A percentile compares a stretch with the other conserved stretches of the same genome.
Conservation (phyloP, 2,888 invertebrate species). For the Maniola hyperantus region DNA sequence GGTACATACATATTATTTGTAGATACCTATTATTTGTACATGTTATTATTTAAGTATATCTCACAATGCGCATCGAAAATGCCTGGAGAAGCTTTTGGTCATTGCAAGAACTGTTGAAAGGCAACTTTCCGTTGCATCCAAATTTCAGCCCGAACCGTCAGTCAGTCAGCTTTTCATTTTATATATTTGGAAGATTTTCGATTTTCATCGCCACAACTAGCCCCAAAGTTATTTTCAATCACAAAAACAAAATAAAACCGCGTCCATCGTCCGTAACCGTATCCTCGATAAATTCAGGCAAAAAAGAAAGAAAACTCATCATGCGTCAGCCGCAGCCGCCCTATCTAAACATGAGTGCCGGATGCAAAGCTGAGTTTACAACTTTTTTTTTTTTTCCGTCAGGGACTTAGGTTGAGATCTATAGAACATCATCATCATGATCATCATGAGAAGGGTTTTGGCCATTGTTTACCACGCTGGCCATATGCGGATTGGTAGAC, state of each 20-base stretch:
- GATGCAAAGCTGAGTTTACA: not conserved
- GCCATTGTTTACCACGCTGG: no score
- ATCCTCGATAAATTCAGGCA: not conserved
- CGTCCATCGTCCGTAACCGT: not conserved
- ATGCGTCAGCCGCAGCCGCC: not conserved
- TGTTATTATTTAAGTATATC: no score
- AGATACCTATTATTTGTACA: no score
- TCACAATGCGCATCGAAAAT: no score
- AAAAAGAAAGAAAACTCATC: conserved; percentile 5
- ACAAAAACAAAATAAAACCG: not conserved
- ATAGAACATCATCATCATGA: not conserved
- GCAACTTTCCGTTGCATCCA: no score
- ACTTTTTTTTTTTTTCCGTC: not conserved
- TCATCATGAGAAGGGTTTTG: no score
- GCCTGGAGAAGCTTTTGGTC: no score
- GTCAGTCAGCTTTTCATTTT: no score
- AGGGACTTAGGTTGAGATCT: not conserved
- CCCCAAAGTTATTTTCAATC: not conserved
- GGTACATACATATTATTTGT: no score
- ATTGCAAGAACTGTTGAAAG: no score
- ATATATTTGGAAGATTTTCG: not conserved
- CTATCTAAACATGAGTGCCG: not conserved
- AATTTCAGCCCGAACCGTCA: no score
- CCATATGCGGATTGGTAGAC: no score
- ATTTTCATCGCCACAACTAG: not conserved